Conservation (phyloP, 1,140 invertebrate genomes). For the Drosophila kepulauana region DNA sequence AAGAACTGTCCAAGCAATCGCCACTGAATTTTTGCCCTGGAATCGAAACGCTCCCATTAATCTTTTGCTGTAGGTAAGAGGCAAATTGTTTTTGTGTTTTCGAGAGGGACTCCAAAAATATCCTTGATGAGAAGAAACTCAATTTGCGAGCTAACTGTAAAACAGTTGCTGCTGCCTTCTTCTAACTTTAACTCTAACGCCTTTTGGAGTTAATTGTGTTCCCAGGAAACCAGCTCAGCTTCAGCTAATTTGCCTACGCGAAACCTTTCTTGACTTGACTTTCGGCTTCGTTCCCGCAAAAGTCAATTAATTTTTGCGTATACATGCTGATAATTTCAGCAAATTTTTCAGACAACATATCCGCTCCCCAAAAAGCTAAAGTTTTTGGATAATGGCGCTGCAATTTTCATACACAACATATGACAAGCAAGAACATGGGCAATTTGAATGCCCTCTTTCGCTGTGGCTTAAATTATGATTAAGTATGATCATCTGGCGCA, state of each 20-base stretch:
- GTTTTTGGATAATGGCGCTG: slow-evolving; percentile 46
- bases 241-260: slow-evolving; percentile 79
- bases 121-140: neutral
- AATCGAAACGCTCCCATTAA: slow-evolving; percentile 60
- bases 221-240: slow-evolving; percentile 62
- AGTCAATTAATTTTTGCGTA: slow-evolving; percentile 75
- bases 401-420: slow-evolving; percentile 72
- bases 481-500: slow-evolving; percentile 80
- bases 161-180: slow-evolving; percentile 6
- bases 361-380: slow-evolving; percentile 44
- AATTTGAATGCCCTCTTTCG: slow-evolving; percentile 59
- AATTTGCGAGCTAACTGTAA: slow-evolving; percentile 37
- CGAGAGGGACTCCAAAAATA: no score
- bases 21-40: slow-evolving; percentile 60
- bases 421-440: slow-evolving; percentile 63
- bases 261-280: slow-evolving; percentile 18
- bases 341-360: slow-evolving; percentile 77
- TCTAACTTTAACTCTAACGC: slow-evolving; percentile 47
- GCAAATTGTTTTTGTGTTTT: slow-evolving; percentile 65
- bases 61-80: slow-evolving; percentile 48
- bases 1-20: slow-evolving; percentile 82
- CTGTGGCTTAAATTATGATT: slow-evolving; percentile 80
- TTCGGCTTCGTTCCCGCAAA: slow-evolving; percentile 32
- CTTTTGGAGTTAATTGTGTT: slow-evolving; percentile 66
- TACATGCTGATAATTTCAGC: slow-evolving; percentile 60